phyloP scores from a whole-genome alignment of 2,888 invertebrate genomes.

The Caenorhabditis sp. region DNA sequence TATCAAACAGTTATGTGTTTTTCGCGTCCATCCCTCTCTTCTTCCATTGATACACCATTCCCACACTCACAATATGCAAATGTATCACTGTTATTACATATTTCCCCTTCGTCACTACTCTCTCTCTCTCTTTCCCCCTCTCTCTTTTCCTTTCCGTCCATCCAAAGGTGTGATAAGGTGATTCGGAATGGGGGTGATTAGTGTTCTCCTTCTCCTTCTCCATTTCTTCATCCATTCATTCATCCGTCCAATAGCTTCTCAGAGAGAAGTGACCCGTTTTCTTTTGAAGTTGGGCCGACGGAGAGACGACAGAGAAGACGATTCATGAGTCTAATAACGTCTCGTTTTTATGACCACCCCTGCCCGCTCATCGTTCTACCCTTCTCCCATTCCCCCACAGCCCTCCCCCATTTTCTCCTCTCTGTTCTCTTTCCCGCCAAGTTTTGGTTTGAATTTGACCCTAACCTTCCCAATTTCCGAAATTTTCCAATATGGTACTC shows the following conservation, averaged over 20 bases:
- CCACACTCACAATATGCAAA: conserved; percentile 47
- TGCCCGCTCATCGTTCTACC: background rate
- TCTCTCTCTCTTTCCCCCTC: conserved; percentile 2
- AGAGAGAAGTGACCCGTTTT: conserved; percentile 6
- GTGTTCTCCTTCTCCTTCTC: background rate
- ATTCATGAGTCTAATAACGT: conserved; percentile 38
- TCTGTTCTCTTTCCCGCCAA: background rate
- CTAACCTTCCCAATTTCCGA: too few relatives aligned
- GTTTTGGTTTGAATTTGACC: too few relatives aligned
- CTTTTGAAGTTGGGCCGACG: conserved; percentile 6
- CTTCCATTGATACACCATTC: conserved; percentile 17
- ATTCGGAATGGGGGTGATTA: background rate
- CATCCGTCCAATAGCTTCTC: too few relatives aligned
- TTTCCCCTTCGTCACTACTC: too few relatives aligned
- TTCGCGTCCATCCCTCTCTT: conserved; percentile 15
- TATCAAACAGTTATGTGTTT: conserved; percentile 61
- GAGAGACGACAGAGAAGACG: conserved; percentile 3
- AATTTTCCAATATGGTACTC: too few relatives aligned
- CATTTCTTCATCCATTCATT: too few relatives aligned
- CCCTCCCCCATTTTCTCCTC: background rate
- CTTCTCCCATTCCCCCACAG: background rate
- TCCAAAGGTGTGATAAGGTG: conserved; percentile 1
- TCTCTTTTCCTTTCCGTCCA: background rate
- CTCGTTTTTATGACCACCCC: conserved; percentile 51
- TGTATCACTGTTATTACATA: conserved; percentile 11